These are phyloP conservation scores for Fregata magnificens DNA, from an alignment of 2,113 vertebrate genomes.

Conservation along the genomic window DNA sequence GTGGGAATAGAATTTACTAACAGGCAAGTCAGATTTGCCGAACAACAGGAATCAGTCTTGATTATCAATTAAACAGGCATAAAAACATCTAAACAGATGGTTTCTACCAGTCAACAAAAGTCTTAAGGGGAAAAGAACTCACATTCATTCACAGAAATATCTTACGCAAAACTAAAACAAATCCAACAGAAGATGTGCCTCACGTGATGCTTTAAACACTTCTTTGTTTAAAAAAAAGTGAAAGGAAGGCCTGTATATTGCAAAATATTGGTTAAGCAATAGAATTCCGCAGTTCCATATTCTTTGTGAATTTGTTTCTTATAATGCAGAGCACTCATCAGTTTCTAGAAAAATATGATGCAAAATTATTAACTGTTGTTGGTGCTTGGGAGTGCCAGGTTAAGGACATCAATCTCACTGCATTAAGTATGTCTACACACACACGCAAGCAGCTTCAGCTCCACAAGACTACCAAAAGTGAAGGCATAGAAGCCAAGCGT, in stretches of 20 bases:
- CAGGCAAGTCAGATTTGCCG: slow-evolving; percentile 41
- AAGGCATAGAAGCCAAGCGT: not conserved
- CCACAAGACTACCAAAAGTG: not conserved
- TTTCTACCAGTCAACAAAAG: slow-evolving; percentile 41
- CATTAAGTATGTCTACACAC: no score
- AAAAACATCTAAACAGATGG: slow-evolving; percentile 66
- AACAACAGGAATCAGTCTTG: slow-evolving; percentile 51
- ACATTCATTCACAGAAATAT: slow-evolving; percentile 26
- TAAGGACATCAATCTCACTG: not conserved
- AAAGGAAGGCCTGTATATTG: not conserved
- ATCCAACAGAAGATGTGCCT: not conserved
- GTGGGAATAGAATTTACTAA: slow-evolving; percentile 36
- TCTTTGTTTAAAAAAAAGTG: not conserved
- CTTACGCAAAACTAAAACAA: slow-evolving; percentile 7
- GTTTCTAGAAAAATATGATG: not conserved
- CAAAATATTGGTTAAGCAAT: not conserved
- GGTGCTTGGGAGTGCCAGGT: not conserved
- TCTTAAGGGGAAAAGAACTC: slow-evolving; percentile 43
- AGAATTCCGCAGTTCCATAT: not conserved
- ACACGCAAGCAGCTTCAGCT: not conserved
- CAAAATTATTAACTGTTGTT: not conserved
- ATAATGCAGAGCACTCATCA: not conserved
- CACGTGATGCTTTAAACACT: not conserved
- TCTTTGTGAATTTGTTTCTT: not conserved
- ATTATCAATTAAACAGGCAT: slow-evolving; percentile 68